phyloP scores from a whole-genome alignment of 2,113 vertebrate genomes.

The Pagrus major region DNA sequence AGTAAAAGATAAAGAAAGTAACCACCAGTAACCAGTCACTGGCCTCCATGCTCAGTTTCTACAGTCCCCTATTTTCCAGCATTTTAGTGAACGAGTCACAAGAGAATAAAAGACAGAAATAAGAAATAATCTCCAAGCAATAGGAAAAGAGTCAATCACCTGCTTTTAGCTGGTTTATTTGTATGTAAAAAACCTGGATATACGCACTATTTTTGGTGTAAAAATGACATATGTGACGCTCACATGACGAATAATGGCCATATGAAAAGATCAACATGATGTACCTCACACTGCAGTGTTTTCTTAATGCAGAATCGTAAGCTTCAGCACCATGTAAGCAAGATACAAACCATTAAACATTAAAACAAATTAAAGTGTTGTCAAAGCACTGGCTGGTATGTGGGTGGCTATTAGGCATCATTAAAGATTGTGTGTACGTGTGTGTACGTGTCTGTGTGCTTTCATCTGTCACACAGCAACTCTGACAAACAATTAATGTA shows the following conservation, averaged over 20 bases:
- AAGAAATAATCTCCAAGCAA: no score
- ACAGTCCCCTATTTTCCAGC: no score
- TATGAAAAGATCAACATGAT: not conserved
- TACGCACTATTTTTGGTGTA: no score
- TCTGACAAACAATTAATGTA: slow-evolving; percentile 68
- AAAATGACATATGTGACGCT: no score
- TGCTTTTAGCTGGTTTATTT: no score
- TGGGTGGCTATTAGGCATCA: slow-evolving; percentile 38
- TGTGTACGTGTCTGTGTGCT: slow-evolving; percentile 34
- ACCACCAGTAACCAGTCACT: no score
- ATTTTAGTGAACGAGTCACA: no score
- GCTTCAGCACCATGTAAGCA: slow-evolving; percentile 11
- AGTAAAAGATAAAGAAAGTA: no score
- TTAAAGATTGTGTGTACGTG: slow-evolving; percentile 35
- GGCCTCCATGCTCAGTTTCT: no score
- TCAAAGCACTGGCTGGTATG: slow-evolving; percentile 38
- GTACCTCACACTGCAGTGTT: not conserved
- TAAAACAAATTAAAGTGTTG: slow-evolving; percentile 35
- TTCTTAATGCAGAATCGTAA: not conserved
- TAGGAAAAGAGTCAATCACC: no score
- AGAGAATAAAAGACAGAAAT: no score
- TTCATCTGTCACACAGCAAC: slow-evolving; percentile 58
- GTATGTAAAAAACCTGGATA: not conserved
- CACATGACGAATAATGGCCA: not conserved
- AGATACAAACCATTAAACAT: slow-evolving; percentile 35